Evolutionary conservation across 1,140 invertebrate genomes (phyloP).

Genomic region (Lerema accius): DNA sequence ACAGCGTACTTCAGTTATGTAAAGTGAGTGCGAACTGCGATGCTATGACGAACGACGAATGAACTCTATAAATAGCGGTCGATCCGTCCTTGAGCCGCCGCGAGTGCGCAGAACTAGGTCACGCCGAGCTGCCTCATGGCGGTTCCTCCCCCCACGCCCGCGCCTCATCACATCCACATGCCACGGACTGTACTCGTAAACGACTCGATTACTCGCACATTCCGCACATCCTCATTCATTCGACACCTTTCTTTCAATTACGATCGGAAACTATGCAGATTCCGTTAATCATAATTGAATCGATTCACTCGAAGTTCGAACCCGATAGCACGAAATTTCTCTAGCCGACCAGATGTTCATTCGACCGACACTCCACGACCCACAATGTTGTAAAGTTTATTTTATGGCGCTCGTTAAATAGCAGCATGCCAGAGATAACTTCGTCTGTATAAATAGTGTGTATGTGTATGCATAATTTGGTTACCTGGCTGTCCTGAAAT

Average conservation of each 20-base stretch:
- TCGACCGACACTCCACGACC: constrained; percentile 27
- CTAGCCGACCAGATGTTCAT: constrained; percentile 49
- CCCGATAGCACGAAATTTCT: constrained; percentile 32
- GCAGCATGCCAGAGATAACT: constrained; percentile 41
- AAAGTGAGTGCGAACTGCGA: constrained; percentile 67
- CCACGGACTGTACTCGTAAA: constrained; percentile 38
- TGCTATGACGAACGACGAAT: constrained; percentile 73
- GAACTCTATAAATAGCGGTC: constrained; percentile 79
- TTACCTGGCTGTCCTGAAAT: constrained; percentile 64
- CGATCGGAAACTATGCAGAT: constrained; percentile 14
- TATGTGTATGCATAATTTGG: constrained; percentile 57
- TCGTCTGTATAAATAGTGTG: constrained; percentile 48
- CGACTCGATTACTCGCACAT: constrained; percentile 47
- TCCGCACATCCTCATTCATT: constrained; percentile 49
- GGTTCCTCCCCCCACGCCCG: constrained; percentile 42
- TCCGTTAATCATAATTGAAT: constrained; percentile 25
- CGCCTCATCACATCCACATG: constrained; percentile 39
- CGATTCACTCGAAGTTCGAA: constrained; percentile 6
- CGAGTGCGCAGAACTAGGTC: constrained; percentile 75
- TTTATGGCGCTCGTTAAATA: constrained; percentile 39
- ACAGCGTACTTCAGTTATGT: constrained; percentile 72
- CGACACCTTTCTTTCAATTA: constrained; percentile 43
- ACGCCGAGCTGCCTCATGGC: constrained; percentile 64
- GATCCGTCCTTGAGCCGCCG: constrained; percentile 78
- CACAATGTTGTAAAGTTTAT: constrained; percentile 27